Percentiles rank a stretch among this genome's conserved stretches.
Evolutionary conservation across 2,888 invertebrate genomes (phyloP).

Genomic region (Microplitis deprimator): DNA sequence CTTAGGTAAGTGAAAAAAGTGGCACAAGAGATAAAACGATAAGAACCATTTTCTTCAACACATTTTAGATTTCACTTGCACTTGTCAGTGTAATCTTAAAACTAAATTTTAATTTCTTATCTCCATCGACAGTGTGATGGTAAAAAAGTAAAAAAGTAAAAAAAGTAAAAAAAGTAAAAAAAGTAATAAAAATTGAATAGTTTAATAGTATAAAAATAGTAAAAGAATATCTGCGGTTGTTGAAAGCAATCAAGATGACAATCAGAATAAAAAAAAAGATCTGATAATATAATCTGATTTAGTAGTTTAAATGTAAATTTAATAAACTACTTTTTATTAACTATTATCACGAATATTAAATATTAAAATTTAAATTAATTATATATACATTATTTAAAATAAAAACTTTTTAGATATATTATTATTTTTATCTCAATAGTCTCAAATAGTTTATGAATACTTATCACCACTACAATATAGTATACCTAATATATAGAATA

Average conservation of each 20-base stretch:
- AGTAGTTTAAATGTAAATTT: background rate
- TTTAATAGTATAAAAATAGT: background rate
- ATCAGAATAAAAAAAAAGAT: background rate
- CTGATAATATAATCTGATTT: background rate
- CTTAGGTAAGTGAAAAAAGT: slow-evolving; percentile 1
- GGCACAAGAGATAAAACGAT: background rate
- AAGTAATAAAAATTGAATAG: background rate
- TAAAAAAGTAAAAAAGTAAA: too few relatives aligned
- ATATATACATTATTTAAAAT: too few relatives aligned
- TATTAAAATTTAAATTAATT: too few relatives aligned
- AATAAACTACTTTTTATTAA: background rate
- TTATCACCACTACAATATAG: too few relatives aligned
- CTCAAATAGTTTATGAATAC: too few relatives aligned
- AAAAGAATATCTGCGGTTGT: background rate
- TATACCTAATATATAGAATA: background rate
- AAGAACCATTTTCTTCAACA: background rate
- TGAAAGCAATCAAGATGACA: background rate
- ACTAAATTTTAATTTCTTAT: background rate
- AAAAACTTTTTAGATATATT: too few relatives aligned
- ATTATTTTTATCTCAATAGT: too few relatives aligned
- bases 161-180: too few relatives aligned
- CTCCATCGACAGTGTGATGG: background rate
- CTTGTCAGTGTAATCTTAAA: background rate
- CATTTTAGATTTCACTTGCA: background rate
- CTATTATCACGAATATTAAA: background rate